Conservation (phyloP, 2,113 vertebrate species). For the Grammomys surdaster region DNA sequence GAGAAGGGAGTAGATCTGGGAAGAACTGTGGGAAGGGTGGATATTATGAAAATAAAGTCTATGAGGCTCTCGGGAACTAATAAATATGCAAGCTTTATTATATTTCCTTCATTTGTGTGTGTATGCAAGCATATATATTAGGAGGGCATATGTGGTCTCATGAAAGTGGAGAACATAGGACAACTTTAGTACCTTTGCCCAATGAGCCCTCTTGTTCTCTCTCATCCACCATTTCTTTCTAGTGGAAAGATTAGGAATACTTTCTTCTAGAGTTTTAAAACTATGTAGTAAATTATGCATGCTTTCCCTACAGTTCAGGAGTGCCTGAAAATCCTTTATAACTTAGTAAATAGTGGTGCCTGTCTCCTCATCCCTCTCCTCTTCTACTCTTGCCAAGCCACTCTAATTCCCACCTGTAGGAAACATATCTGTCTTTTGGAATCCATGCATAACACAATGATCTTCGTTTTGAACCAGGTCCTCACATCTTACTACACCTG, state of each 20-base stretch:
- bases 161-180: background rate
- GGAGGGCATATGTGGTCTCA: background rate
- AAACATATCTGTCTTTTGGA: background rate
- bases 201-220: too few species aligned
- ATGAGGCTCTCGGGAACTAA: background rate
- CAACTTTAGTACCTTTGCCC: background rate
- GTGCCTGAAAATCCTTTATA: background rate
- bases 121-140: background rate
- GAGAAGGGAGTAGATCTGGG: background rate
- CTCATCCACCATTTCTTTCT: background rate
- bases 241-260: background rate
- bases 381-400: background rate
- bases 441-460: background rate
- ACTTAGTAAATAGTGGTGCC: background rate
- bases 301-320: background rate
- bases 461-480: background rate
- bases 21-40: background rate
- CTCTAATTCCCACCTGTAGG: background rate
- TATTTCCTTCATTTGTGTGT: background rate
- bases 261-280: background rate
- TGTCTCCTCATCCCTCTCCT: background rate
- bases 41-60: background rate
- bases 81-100: background rate
- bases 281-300: rapidly evolving
- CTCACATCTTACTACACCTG: background rate